These are phyloP conservation scores for Semnornis frantzii DNA, from an alignment of 2,113 vertebrate genomes.

Conservation along the genomic window DNA sequence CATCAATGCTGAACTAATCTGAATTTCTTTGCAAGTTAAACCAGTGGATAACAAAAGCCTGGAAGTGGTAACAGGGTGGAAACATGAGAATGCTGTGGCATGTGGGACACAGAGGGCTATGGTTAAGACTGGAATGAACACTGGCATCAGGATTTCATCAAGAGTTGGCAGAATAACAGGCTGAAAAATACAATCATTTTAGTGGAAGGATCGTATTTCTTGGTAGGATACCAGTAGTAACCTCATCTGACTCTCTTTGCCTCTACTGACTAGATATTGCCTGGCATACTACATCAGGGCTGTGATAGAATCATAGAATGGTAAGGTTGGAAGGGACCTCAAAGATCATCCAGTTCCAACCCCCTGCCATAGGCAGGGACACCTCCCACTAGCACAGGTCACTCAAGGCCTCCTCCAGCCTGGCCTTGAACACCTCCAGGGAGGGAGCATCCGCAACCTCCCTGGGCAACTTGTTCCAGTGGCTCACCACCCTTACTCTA, in stretches of 20 bases:
- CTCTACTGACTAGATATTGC: too few species aligned
- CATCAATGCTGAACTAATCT: not conserved
- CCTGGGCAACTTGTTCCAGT: too few species aligned
- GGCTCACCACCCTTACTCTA: too few species aligned
- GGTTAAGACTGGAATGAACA: not conserved
- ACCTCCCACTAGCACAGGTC: too few species aligned
- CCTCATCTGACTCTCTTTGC: not conserved
- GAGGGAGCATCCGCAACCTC: too few species aligned
- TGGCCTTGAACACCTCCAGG: too few species aligned
- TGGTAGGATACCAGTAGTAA: not conserved
- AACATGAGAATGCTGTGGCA: not conserved
- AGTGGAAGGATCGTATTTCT: not conserved
- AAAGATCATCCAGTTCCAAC: too few species aligned
- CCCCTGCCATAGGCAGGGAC: too few species aligned
- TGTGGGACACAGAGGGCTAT: not conserved
- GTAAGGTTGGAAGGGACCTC: too few species aligned
- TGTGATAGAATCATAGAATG: too few species aligned
- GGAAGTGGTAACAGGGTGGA: not conserved
- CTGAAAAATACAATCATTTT: not conserved
- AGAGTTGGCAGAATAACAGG: not conserved
- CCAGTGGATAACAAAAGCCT: not conserved
- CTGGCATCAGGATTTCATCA: rapidly evolving
- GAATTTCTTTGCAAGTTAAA: not conserved
- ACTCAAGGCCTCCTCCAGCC: too few species aligned
- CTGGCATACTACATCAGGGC: not conserved